Percentiles rank a stretch among this genome's conserved stretches.
These are phyloP conservation scores for Phytoseiulus persimilis DNA, from an alignment of 2,888 invertebrate species.

Conservation along the genomic window DNA sequence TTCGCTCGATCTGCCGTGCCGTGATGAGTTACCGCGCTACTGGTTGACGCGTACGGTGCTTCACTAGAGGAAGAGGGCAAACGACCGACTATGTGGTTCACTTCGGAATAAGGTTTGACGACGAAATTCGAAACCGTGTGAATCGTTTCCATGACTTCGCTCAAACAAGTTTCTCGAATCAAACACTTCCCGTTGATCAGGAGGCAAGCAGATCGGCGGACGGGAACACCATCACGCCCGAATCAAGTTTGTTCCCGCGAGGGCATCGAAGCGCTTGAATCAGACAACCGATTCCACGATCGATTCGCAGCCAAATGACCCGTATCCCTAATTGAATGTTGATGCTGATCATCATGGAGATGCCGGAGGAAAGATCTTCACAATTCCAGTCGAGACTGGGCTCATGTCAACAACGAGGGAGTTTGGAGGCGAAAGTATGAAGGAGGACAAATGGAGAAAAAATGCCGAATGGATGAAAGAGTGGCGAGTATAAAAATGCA, in stretches of 20 bases:
- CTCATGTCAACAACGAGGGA: background rate
- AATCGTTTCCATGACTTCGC: too few relatives aligned
- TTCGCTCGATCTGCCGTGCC: background rate
- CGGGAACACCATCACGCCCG: background rate
- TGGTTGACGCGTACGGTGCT: too few relatives aligned
- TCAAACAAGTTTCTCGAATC: too few relatives aligned
- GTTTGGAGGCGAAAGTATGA: background rate
- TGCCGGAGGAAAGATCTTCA: background rate
- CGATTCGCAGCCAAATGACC: background rate
- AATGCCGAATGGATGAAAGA: background rate
- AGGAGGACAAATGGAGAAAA: background rate
- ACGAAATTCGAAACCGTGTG: too few relatives aligned
- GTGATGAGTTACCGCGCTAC: too few relatives aligned
- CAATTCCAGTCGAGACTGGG: background rate
- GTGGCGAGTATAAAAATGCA: background rate
- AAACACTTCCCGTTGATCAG: too few relatives aligned
- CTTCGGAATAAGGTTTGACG: too few relatives aligned
- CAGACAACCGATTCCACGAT: background rate
- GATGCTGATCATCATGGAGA: background rate
- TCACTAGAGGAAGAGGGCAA: too few relatives aligned
- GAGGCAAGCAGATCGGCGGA: background rate
- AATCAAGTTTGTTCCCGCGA: background rate
- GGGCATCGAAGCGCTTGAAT: background rate
- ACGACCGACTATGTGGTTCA: too few relatives aligned
- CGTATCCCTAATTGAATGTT: background rate